Evolutionary conservation across 2,888 invertebrate species (phyloP), one percentile per base, ranked within the genome.

Genomic region (Noctua pronuba): DNA sequence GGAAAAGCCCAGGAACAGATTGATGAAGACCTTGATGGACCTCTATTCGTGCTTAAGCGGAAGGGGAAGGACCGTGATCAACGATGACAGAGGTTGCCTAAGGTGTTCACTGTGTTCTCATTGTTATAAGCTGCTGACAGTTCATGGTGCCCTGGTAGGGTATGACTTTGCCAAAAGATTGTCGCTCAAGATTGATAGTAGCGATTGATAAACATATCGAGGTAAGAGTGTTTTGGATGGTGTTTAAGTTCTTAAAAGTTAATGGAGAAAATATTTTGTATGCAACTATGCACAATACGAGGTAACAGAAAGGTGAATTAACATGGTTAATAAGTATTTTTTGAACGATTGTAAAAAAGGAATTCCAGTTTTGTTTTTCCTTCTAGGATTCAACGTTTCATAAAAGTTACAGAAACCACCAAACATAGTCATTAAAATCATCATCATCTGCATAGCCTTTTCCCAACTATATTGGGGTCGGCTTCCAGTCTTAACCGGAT

Each of bases 1-100:
- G 95, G 95, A 0, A 95, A 94, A 76, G 93, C 94, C 11, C 95
- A 94, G 70, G 91, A 93, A 69, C 94, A 96, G 82, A 95, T 96
- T 1, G 90, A 94, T 10, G 93, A 94, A 52, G 92, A 90, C 2
- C 85, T 96, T 4, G 92, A 94, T 35, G 95, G 95, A 8, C 94
- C 96, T 0, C 86, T 95, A 74, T 49, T 96, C 2, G 88, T 94
- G 46, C 58, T 87, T 28, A 78, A 69, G 0, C 78, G 75, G 73
- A 85, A 75, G 79, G 90, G 89, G 65, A 94, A 92, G 80, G 77
- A 89, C 44, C 90, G 91, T 49, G 91, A 92, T 38, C 89, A 92
- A 70, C 94, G 95, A 95, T 95, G 95, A 95, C 94, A 92, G 83
- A 84, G 83, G 77, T 85, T 87, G 66, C 74, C 89, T 18, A 90